Evolutionary conservation across 2,888 invertebrate genomes (phyloP).

Genomic region (Nomada fabriciana): DNA sequence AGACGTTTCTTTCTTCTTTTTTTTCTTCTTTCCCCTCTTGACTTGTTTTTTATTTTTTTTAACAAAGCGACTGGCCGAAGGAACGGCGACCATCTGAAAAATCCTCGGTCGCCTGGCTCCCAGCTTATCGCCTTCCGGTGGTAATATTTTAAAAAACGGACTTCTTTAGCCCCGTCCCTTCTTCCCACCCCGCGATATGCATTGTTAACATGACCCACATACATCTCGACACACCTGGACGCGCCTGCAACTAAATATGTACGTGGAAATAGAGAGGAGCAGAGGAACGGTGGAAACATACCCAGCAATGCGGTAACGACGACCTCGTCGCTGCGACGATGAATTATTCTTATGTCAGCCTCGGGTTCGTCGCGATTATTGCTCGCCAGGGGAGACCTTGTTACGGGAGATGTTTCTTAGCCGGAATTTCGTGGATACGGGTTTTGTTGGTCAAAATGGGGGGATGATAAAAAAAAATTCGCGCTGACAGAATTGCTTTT

Average conservation of each 20-base stretch:
- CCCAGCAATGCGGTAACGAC: slow-evolving; percentile 43
- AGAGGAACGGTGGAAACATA: slow-evolving; percentile 4
- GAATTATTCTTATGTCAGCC: slow-evolving; percentile 54
- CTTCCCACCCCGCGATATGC: slow-evolving; percentile 26
- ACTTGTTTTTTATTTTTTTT: background rate
- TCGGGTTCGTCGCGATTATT: slow-evolving; percentile 35
- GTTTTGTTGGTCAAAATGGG: background rate
- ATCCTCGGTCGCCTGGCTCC: background rate
- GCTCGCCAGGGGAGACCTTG: slow-evolving; percentile 15
- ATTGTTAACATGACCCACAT: slow-evolving; percentile 71
- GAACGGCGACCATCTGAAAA: background rate
- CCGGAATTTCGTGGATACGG: background rate
- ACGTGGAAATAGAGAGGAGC: slow-evolving; percentile 17
- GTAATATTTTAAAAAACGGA: slow-evolving; percentile 45
- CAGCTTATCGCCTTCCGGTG: slow-evolving; percentile 21
- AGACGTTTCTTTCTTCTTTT: background rate
- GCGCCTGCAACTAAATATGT: slow-evolving; percentile 27
- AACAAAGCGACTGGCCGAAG: background rate
- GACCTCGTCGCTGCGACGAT: slow-evolving; percentile 28
- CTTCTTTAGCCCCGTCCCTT: slow-evolving; percentile 10
- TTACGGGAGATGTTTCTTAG: slow-evolving; percentile 13
- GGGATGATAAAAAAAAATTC: background rate
- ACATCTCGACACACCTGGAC: slow-evolving; percentile 58
- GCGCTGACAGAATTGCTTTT: background rate
- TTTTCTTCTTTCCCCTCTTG: background rate